Base-by-base conservation (phyloP, 2,888 invertebrate species). In the Philonicus albiceps region DNA sequence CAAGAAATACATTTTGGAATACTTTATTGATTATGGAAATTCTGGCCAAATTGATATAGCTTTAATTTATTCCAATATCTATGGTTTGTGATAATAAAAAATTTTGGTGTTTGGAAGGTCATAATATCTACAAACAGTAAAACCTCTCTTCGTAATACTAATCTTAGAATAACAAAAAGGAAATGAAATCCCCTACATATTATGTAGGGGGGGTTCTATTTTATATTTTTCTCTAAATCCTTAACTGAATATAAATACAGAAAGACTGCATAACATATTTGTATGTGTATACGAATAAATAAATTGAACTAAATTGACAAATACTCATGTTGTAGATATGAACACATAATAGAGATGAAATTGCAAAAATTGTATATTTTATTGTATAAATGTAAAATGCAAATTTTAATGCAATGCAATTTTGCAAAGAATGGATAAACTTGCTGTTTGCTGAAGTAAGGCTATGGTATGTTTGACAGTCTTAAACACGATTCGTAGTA, bases 21-120 rank as follows among this genome's bases (percentile, higher is more conserved):
- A 74, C 22, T 83, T 64, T n/a, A 34, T 31, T 40, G 19, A 40
- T 31, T 74, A 22, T 30, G 73, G 76, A 85, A 78, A 75, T 86
- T 86, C 81, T 88, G 88, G 87, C 88, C 88, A 88, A 84, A 86
- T 86, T 22, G 16, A 76, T 76, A 76, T 76, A 40, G 40, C 37
- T 22, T 76, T 76, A 22, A 37, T 37, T 19, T 76, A 37, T 40
- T 22, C 43, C 19, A 37, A 31, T 37, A 83, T n/a, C 30, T 31
- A 55, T 34, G 8, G 19, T 11, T 34, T 34, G 30, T 80, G 40
- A 8, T 43, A 11, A 22, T 0, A 64, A 1, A 55, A 22, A 64
- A 27, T 64, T 64, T 27, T 64, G 64, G 8, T 64, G 22, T 64
- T 27, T 11, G 64, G 7, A 64, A 64, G 22, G 27, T 64, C 27